phyloP scores from a whole-genome alignment of 2,797 vertebrate species.

The Kryptolebias ocellatus region DNA sequence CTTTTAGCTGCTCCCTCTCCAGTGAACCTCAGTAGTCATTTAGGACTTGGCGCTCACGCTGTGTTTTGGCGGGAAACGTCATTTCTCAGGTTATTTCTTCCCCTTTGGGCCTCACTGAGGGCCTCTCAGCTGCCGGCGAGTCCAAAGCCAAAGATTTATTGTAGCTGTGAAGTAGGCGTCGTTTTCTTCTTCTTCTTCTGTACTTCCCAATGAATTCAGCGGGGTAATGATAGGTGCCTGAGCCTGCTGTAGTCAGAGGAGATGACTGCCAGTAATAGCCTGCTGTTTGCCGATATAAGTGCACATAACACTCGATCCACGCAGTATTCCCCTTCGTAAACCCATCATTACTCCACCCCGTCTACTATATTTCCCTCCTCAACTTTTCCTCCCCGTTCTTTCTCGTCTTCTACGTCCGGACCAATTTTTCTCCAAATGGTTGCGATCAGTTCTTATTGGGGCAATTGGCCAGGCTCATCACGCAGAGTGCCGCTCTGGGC shows the following conservation, averaged over 20 bases:
- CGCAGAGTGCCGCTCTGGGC: conserved; percentile 16
- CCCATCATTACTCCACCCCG: conserved; percentile 13
- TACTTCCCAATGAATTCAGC: conserved; percentile 55
- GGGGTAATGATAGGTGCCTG: conserved; percentile 56
- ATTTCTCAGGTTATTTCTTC: too few relatives aligned
- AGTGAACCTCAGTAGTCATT: too few relatives aligned
- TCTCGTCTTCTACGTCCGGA: background rate
- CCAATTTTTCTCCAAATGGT: conserved; percentile 34
- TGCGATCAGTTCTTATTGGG: conserved; percentile 64
- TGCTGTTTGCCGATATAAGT: conserved; percentile 41
- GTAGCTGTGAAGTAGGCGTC: conserved; percentile 45
- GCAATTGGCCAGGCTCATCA: conserved; percentile 43
- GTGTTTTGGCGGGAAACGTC: too few relatives aligned
- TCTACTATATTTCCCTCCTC: background rate
- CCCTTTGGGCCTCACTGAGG: background rate
- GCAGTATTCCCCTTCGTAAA: conserved; percentile 36
- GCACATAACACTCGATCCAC: conserved; percentile 27
- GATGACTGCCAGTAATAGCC: conserved; percentile 48
- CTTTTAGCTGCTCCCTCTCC: too few relatives aligned
- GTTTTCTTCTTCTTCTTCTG: conserved; percentile 15
- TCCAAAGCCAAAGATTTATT: conserved; percentile 57
- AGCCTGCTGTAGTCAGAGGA: conserved; percentile 42
- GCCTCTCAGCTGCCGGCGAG: conserved; percentile 53
- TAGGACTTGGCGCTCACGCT: too few relatives aligned
- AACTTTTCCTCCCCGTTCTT: background rate